Percentiles rank a stretch among this genome's conserved stretches.
Conservation (phyloP, 2,113 vertebrate species). For the Malaclemys terrapin region DNA sequence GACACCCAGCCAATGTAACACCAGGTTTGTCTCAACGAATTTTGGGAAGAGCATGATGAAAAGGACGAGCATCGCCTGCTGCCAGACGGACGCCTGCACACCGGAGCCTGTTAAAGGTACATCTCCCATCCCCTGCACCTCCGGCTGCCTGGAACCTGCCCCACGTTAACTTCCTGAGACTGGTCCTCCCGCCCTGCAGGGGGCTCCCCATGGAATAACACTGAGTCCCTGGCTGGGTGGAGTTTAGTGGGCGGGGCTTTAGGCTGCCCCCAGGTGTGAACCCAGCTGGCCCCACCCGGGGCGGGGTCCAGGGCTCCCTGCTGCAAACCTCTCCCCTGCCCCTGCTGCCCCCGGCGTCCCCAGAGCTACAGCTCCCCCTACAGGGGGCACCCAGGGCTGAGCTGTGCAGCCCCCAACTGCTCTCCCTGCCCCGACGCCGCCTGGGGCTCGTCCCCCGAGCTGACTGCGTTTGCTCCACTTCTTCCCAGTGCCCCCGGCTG, state of each 20-base stretch:
- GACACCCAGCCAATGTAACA: neutral
- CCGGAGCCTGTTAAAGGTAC: neutral
- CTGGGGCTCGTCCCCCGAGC: neutral
- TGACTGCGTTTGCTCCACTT: neutral
- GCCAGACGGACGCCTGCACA: neutral
- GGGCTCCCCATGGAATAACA: neutral
- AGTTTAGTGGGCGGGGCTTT: no score
- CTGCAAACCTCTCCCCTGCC: no score
- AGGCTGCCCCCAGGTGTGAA: no score
- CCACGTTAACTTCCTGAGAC: neutral
- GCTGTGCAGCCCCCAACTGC: no score
- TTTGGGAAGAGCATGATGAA: neutral
- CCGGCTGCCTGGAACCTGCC: neutral
- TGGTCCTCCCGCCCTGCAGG: neutral
- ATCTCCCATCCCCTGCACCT: neutral
- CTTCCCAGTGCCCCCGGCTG: neutral
- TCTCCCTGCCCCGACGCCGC: no score
- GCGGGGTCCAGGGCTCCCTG: no score
- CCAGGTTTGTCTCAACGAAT: neutral
- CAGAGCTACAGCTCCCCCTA: no score
- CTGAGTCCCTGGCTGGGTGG: neutral
- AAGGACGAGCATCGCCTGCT: neutral
- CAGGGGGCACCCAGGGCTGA: no score
- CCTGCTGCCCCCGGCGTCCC: no score
- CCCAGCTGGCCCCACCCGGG: no score